These are phyloP conservation scores for Oxytorus armatus DNA, from an alignment of 2,888 invertebrate genomes.

Conservation along the genomic window DNA sequence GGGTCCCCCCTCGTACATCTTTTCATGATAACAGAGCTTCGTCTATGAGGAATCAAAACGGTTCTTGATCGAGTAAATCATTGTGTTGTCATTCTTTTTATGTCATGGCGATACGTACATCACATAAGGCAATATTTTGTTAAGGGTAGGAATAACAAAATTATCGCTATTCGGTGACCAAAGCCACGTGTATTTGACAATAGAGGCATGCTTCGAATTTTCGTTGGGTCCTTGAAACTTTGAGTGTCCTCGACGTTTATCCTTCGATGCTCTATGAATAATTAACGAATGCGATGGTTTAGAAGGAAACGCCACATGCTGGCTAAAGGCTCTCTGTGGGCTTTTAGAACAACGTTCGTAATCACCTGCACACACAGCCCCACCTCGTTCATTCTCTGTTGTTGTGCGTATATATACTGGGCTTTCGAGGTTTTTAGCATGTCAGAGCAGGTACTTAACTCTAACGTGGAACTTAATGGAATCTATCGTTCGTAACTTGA, in stretches of 20 bases:
- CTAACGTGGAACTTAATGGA: constrained; percentile 39
- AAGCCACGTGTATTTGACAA: constrained; percentile 2
- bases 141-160: not conserved
- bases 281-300: constrained; percentile 29
- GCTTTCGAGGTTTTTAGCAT: constrained; percentile 37
- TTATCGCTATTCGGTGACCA: not conserved
- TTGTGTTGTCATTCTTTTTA: too few relatives aligned
- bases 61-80: too few relatives aligned
- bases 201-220: constrained; percentile 40
- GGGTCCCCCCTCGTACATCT: too few relatives aligned
- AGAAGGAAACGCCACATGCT: not conserved
- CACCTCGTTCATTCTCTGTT: not conserved
- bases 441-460: constrained; percentile 40
- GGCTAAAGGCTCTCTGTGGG: constrained; percentile 24
- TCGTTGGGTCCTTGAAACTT: constrained; percentile 13
- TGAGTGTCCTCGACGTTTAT: constrained; percentile 32
- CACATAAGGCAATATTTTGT: too few relatives aligned
- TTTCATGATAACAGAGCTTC: too few relatives aligned
- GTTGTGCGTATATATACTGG: not conserved
- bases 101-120: too few relatives aligned
- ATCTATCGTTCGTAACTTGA: constrained; percentile 28
- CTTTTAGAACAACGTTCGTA: constrained; percentile 16
- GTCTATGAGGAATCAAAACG: too few relatives aligned
- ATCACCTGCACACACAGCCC: constrained; percentile 35
- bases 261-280: constrained; percentile 26